These are phyloP conservation scores for Germaria angustata DNA, from an alignment of 2,888 invertebrate genomes.

Conservation along the genomic window DNA sequence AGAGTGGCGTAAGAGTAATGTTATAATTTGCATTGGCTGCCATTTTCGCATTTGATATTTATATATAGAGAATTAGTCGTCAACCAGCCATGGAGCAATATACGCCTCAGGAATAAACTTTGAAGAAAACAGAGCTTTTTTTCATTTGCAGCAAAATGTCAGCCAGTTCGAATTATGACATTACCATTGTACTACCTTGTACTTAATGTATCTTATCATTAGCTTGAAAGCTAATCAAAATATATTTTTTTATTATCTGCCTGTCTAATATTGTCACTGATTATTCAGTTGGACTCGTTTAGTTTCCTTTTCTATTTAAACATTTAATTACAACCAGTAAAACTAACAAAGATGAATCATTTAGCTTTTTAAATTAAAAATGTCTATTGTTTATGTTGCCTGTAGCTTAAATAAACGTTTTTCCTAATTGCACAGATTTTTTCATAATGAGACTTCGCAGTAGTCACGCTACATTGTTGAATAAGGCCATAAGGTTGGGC, in stretches of 20 bases:
- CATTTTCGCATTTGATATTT: no score
- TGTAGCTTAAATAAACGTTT: constrained; percentile 54
- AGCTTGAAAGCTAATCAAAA: no score
- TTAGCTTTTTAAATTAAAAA: constrained; percentile 6
- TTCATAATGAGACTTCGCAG: constrained; percentile 27
- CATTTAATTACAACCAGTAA: background rate
- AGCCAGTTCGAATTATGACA: no score
- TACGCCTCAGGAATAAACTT: no score
- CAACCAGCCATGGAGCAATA: no score
- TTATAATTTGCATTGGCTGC: no score
- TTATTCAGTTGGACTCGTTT: background rate
- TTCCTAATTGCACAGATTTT: constrained; percentile 53
- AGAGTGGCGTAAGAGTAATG: no score
- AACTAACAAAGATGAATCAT: constrained; percentile 15
- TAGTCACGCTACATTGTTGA: background rate
- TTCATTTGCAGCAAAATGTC: no score
- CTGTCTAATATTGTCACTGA: background rate
- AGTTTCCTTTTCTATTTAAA: constrained; percentile 16
- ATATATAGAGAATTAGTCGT: no score
- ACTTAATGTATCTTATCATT: no score
- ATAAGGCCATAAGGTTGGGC: background rate
- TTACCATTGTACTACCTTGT: no score
- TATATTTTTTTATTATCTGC: background rate
- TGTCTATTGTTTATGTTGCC: background rate
- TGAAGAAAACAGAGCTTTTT: no score